A percentile compares a stretch with the other conserved stretches of the same genome.
These are phyloP conservation scores for Habroteleia sp. DNA, from an alignment of 2,888 invertebrate species.

Conservation along the genomic window DNA sequence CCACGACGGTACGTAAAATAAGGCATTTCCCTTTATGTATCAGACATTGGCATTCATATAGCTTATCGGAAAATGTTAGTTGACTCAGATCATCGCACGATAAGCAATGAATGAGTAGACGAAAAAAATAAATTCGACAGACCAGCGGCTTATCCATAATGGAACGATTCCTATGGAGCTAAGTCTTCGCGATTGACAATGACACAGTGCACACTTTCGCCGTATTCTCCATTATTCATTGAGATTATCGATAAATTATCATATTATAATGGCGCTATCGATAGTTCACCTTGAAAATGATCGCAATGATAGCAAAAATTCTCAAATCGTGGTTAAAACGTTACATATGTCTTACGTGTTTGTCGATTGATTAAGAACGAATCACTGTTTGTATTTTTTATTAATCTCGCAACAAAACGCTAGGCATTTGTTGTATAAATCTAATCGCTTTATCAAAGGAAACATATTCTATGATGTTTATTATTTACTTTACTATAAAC, in stretches of 20 bases:
- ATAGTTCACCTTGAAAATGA: constrained; percentile 66
- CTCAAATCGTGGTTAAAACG: constrained; percentile 16
- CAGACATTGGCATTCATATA: constrained; percentile 60
- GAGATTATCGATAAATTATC: constrained; percentile 77
- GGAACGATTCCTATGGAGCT: constrained; percentile 72
- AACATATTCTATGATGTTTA: no score
- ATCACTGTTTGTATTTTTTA: no score
- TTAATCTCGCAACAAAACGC: no score
- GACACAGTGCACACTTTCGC: constrained; percentile 72
- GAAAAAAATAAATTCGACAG: constrained; percentile 50
- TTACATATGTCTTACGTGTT: no score
- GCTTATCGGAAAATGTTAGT: constrained; percentile 62
- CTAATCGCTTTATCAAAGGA: no score
- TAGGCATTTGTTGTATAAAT: no score
- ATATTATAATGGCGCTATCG: constrained; percentile 75
- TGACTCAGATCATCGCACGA: constrained; percentile 49
- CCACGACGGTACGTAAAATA: constrained; percentile 26
- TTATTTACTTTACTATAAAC: no score
- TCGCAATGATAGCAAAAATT: constrained; percentile 7
- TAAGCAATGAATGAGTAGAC: constrained; percentile 61
- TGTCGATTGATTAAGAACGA: no score
- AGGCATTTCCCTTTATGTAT: constrained; percentile 45
- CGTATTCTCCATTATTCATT: constrained; percentile 76
- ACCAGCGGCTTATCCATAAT: constrained; percentile 73
- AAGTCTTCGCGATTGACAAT: constrained; percentile 75